phyloP scores from a whole-genome alignment of 2,797 vertebrate species.

The Pelochelys cantorii region DNA sequence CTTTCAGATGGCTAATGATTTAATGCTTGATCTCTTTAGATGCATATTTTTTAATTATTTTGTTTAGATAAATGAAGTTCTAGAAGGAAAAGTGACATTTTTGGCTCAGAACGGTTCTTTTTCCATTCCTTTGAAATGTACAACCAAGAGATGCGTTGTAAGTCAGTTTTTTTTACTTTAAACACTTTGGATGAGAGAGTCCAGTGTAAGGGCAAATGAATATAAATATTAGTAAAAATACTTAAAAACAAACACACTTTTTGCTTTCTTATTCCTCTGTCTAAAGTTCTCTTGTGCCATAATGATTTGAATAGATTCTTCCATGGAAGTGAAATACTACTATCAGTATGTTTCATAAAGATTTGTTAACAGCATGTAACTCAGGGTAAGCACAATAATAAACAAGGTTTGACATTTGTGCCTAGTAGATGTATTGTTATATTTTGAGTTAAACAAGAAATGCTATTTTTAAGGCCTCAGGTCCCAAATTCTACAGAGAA shows the following conservation, averaged over 20 bases:
- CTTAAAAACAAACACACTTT: background rate
- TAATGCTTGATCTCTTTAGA: background rate
- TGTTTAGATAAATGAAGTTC: conserved; percentile 87
- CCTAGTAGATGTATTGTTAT: background rate
- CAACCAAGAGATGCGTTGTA: conserved; percentile 90
- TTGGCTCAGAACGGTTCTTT: conserved; percentile 87
- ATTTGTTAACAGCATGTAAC: background rate
- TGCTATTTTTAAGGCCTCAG: background rate
- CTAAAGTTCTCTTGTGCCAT: background rate
- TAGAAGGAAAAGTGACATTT: conserved; percentile 90
- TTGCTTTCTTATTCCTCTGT: background rate
- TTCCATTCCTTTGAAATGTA: conserved; percentile 88
- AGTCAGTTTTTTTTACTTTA: conserved; percentile 26
- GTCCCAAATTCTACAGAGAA: background rate
- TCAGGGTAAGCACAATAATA: background rate
- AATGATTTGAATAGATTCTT: background rate
- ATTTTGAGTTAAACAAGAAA: background rate
- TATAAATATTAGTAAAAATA: background rate
- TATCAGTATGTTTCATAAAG: background rate
- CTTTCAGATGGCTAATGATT: background rate
- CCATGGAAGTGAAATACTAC: background rate
- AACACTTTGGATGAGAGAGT: background rate
- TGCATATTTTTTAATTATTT: background rate
- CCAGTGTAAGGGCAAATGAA: background rate
- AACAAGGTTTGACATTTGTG: background rate